Percentiles rank a stretch among this genome's conserved stretches.
Conservation (phyloP, 2,797 vertebrate genomes). For the Calcarius lapponicus region DNA sequence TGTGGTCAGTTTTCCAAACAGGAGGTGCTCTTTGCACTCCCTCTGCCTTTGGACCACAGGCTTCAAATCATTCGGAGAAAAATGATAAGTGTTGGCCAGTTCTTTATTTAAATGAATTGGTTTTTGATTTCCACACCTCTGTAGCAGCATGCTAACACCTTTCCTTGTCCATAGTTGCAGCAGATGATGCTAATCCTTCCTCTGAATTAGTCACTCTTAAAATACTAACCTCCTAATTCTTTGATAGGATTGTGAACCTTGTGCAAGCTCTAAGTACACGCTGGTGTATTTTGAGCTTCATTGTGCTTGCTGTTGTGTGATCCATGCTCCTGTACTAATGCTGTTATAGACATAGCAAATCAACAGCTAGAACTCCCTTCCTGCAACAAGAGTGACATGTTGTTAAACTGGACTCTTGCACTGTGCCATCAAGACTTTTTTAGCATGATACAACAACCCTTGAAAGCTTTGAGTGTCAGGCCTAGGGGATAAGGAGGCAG, state of each 20-base stretch:
- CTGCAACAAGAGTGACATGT: neutral
- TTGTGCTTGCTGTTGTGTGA: neutral
- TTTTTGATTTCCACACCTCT: conserved; percentile 70
- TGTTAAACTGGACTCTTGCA: neutral
- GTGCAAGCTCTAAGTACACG: neutral
- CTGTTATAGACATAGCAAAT: neutral
- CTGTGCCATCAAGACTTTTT: neutral
- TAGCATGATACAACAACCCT: neutral
- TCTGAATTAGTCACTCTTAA: conserved; percentile 23
- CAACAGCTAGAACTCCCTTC: neutral
- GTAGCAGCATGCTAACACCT: conserved; percentile 35
- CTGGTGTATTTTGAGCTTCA: neutral
- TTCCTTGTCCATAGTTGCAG: conserved; percentile 7
- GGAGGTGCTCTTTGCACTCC: neutral
- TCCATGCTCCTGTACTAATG: neutral
- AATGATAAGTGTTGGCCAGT: conserved; percentile 25
- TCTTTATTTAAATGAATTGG: conserved; percentile 77
- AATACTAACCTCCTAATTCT: conserved; percentile 62
- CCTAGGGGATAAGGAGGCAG: neutral
- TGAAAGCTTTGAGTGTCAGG: neutral
- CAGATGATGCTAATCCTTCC: conserved; percentile 37
- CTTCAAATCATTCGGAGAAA: conserved; percentile 16
- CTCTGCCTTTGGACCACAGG: conserved; percentile 18
- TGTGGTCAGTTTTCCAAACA: neutral
- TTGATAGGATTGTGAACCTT: conserved; percentile 29